Evolutionary conservation across 92 coral and sea anemone species (phyloP).

Genomic region (Palythoa heliodiscus): DNA sequence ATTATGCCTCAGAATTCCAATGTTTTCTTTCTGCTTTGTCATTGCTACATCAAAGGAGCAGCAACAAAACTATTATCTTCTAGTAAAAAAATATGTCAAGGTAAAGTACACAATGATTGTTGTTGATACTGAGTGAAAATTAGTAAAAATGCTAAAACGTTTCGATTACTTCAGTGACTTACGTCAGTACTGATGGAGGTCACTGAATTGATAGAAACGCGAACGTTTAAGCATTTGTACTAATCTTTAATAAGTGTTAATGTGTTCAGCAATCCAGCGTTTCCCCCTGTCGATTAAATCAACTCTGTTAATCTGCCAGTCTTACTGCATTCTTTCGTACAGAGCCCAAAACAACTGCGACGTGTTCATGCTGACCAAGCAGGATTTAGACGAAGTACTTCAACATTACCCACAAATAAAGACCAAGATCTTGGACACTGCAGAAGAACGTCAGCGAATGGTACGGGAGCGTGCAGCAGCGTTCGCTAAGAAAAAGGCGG

Average conservation of each 20-base stretch:
- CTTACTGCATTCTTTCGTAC: neutral
- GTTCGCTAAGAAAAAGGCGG: constrained; percentile 76
- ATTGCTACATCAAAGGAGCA: neutral
- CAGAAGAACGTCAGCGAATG: constrained; percentile 83
- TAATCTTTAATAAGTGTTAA: too few species aligned
- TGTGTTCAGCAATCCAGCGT: too few species aligned
- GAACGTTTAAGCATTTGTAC: too few species aligned
- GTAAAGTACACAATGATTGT: too few species aligned
- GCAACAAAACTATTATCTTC: neutral
- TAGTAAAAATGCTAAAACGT: too few species aligned
- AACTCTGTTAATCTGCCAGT: neutral
- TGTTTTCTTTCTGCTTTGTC: neutral
- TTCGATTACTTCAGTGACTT: too few species aligned
- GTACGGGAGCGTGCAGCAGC: constrained; percentile 78
- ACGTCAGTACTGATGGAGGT: too few species aligned
- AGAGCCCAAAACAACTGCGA: constrained; percentile 83
- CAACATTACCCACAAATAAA: constrained; percentile 84
- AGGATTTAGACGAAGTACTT: constrained; percentile 82
- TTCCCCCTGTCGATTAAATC: too few species aligned
- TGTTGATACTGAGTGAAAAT: too few species aligned
- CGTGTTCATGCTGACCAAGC: constrained; percentile 78
- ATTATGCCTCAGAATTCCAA: too few species aligned
- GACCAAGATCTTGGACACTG: constrained; percentile 78
- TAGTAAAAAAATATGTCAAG: too few species aligned
- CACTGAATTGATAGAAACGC: too few species aligned